Evolutionary conservation across 2,113 vertebrate species (phyloP).

Genomic region (Cyanoliseus patagonus): DNA sequence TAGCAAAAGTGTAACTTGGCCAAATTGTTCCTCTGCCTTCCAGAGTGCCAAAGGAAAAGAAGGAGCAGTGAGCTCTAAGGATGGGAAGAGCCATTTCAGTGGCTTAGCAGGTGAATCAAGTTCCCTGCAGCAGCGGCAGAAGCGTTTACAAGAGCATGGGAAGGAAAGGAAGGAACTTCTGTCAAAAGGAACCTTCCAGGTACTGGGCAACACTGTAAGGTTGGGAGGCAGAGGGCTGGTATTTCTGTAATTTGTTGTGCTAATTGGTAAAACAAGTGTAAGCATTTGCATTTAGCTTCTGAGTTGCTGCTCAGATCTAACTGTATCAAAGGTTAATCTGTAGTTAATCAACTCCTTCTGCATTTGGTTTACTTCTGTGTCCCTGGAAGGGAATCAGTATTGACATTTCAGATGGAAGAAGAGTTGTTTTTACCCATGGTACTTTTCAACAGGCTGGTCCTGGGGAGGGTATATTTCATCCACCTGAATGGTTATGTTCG

Average conservation of each 20-base stretch:
- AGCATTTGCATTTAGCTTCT: neutral
- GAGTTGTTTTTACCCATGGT: neutral
- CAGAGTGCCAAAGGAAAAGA: slow-evolving; percentile 87
- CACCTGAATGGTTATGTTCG: neutral
- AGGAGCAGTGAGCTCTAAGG: slow-evolving; percentile 64
- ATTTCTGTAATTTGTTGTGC: neutral
- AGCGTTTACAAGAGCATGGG: slow-evolving; percentile 88
- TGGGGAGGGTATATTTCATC: neutral
- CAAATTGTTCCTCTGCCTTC: slow-evolving; percentile 17
- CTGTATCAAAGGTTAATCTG: neutral
- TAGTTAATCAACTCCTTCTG: neutral
- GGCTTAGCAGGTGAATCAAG: slow-evolving; percentile 66
- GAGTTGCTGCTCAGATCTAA: neutral
- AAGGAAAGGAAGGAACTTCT: slow-evolving; percentile 93
- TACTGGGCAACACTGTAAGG: slow-evolving; percentile 16
- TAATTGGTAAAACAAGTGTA: neutral
- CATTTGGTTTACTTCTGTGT: neutral
- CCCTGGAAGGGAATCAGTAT: neutral
- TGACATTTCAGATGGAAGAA: neutral
- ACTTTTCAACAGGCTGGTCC: neutral
- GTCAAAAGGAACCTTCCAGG: slow-evolving; percentile 82
- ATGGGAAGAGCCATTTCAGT: slow-evolving; percentile 72
- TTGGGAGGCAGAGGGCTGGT: neutral
- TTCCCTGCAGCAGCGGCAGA: slow-evolving; percentile 80
- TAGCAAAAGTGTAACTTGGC: neutral